These are phyloP conservation scores for Pseudococcus jackbeardsleyi DNA, from an alignment of 2,888 invertebrate genomes.

Conservation along the genomic window DNA sequence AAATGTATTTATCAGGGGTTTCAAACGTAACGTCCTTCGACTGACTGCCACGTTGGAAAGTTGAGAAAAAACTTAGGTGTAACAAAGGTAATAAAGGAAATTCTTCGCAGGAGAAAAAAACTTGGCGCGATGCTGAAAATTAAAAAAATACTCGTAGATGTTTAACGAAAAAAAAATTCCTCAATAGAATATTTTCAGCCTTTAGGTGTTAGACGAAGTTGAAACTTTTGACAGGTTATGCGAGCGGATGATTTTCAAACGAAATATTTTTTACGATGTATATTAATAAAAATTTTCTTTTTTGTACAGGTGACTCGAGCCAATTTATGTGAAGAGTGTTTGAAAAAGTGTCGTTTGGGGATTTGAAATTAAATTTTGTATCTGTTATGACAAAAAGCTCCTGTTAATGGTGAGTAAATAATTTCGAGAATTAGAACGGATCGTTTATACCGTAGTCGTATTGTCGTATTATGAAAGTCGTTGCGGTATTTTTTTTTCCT, in stretches of 20 bases:
- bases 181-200: constrained; percentile 13
- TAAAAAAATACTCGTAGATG: constrained; percentile 1
- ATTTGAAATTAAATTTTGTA: constrained; percentile 9
- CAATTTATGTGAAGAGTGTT: constrained; percentile 9
- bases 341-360: constrained; percentile 21
- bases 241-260: background rate
- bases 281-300: constrained; percentile 21
- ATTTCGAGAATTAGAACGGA: background rate
- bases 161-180: background rate
- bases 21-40: constrained; percentile 19
- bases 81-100: constrained; percentile 27
- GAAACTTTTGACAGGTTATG: background rate
- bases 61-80: constrained; percentile 7
- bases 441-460: background rate
- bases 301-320: constrained; percentile 43
- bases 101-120: background rate
- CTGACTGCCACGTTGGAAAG: background rate
- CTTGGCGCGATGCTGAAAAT: background rate
- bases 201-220: background rate
- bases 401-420: constrained; percentile 55
- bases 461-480: background rate
- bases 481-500: background rate
- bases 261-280: constrained; percentile 5
- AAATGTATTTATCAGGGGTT: background rate
- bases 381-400: constrained; percentile 58